A percentile compares a stretch with the other conserved stretches of the same genome.
Evolutionary conservation across 1,140 invertebrate genomes (phyloP).

Genomic region (Drosophila watanabei): DNA sequence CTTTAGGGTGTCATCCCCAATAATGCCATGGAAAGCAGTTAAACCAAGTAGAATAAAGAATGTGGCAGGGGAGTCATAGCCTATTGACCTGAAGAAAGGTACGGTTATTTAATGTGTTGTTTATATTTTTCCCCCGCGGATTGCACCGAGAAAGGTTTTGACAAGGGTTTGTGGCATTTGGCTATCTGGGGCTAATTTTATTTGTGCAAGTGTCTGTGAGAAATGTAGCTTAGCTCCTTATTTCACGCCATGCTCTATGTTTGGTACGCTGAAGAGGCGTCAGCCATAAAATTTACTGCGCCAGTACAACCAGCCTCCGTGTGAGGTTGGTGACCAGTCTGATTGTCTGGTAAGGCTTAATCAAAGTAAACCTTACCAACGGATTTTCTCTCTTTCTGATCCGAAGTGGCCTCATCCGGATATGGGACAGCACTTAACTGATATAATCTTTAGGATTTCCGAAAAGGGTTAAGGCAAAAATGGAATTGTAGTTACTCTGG

Average conservation of each 20-base stretch:
- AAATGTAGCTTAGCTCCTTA: background rate
- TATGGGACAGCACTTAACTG: constrained; percentile 1
- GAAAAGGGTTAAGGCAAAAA: background rate
- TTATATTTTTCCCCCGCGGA: constrained; percentile 4
- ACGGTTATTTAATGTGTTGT: background rate
- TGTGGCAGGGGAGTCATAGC: background rate
- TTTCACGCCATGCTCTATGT: background rate
- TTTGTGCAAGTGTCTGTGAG: too few species aligned
- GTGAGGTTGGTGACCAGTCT: background rate
- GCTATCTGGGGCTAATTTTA: constrained; percentile 8
- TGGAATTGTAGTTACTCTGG: background rate
- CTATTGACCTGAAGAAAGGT: constrained; percentile 1
- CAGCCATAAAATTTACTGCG: background rate
- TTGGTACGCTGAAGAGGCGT: background rate
- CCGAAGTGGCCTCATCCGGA: background rate
- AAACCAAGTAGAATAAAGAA: constrained; percentile 17
- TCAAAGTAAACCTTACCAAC: background rate
- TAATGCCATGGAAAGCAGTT: constrained; percentile 18
- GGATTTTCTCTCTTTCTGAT: background rate
- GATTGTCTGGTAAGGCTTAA: background rate
- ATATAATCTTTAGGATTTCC: constrained; percentile 4
- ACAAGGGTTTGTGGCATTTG: background rate
- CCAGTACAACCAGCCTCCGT: background rate
- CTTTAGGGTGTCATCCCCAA: constrained; percentile 15
- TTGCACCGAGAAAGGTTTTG: constrained; percentile 1